Base-by-base conservation (phyloP, 2,888 invertebrate species). In the Plagodis dolabraria region DNA sequence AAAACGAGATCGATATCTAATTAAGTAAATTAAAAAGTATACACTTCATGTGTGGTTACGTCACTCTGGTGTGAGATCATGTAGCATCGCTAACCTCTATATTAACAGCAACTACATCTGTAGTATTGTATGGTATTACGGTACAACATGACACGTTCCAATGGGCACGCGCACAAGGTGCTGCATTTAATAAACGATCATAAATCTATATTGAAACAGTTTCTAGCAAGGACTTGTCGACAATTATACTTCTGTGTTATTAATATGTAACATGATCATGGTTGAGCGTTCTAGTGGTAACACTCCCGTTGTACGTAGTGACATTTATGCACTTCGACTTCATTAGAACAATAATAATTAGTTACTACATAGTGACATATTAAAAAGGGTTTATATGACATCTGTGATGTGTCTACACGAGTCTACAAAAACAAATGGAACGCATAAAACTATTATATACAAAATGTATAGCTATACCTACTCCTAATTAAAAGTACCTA, bases 121-220 rank as follows among this genome's bases (percentile, higher is more conserved):
- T 22, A 1, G 22, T 22, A 22, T 22, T 22, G 22, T 22, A 40
- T 48, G 9, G 2, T 44, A 57, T 53, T 53, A 58, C 53, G 53
- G 58, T 53, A 58, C 38, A 6, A 49, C 35, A 42, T 50, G 50
- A 51, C 38, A 60, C 55, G 55, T 45, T 47, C 60, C 38, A 52
- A 48, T 48, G 60, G 52, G 10, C 60, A 48, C 55, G 55, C 52
- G 60, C 52, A 52, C 42, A 52, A 52, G 51, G 60, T 60, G 50
- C 46, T 42, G 50, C 60, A 52, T 55, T 54, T 54, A 55, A 44
- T 52, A 44, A 60, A 54, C 40, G 49, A 0, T 10, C 44, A 55
- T 60, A 60, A 47, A 60, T 60, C 47, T 54, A 10, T 11, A 33
- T 59, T 43, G 9, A 36, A 6, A 60, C 47, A 49, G 47, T 36